Base-by-base conservation (phyloP, 2,113 vertebrate species). In the Xenus cinereus region DNA sequence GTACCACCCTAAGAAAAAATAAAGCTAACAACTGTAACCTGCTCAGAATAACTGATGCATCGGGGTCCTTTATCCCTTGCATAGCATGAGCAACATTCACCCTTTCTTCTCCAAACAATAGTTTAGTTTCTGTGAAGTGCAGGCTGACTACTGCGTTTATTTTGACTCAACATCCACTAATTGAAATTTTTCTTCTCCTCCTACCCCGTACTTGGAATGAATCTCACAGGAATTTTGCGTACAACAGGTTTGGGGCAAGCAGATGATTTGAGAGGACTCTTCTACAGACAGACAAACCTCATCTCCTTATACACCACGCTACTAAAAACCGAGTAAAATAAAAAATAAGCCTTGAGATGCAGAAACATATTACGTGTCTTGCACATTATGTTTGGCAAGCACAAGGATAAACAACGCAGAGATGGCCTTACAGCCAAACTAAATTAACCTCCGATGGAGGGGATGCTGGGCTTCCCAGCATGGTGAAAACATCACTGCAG, bases 111-210 rank as follows among this genome's bases (percentile, higher is more conserved):
- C 56, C 76, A 35, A 28, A 33, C 30, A 33, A 26, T 1, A 39
- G 35, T 41, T 89, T 3, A 3, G 3, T 6, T 46, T 6, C 30
- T 9, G 19, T 0, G 1, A 75, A 30, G 33, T 3, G 4, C 28
- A 32, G 43, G 18, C n/a, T n/a, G 54, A 71, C 41, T 50, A 50
- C 10, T 1, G 16, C 5, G 3, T 26, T 32, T 74, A 33, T 56
- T 75, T 79, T 35, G 14, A 26, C 33, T 64, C 28, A 21, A 17
- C 12, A 68, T 20, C 32, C 14, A 12, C 37, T 6, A 35, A 35
- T 43, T 59, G 17, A 33, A 46, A 39, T 16, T 5, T 43, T 41
- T 53, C n/a, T 82, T 60, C 51, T 72, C 9, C 2, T 24, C 30
- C 26, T 54, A 20, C 21, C 5, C n/a, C 5, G 1, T 30, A 30